These are phyloP conservation scores for Theocolax elegans DNA, from an alignment of 1,140 invertebrate genomes.

Conservation along the genomic window DNA sequence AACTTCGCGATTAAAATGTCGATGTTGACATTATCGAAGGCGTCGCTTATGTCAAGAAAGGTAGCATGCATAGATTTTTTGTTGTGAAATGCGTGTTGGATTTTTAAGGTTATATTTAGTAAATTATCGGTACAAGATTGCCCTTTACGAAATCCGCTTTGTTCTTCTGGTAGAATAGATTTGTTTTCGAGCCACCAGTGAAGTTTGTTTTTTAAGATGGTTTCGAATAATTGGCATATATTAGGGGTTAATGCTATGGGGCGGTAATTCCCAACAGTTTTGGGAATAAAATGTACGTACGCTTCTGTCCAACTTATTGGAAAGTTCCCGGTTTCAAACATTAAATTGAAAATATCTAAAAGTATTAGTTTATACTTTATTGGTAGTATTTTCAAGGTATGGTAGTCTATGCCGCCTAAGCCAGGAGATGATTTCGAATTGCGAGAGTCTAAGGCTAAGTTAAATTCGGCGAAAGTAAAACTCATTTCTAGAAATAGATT, in stretches of 20 bases:
- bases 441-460: background rate
- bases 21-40: constrained; percentile 1
- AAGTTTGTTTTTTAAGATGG: background rate
- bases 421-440: background rate
- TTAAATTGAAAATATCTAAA: constrained; percentile 33
- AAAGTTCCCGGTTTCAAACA: background rate
- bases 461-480: constrained; percentile 12
- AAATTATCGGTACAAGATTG: background rate
- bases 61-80: background rate
- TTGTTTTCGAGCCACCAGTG: constrained; percentile 6
- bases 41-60: background rate
- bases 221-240: constrained; percentile 32
- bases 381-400: background rate
- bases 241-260: constrained; percentile 41
- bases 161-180: background rate
- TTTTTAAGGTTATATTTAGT: background rate
- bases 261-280: constrained; percentile 23
- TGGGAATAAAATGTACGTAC: constrained; percentile 24
- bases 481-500: background rate
- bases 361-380: constrained; percentile 21
- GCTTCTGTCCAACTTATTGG: constrained; percentile 12
- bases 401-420: background rate
- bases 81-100: background rate
- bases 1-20: background rate
- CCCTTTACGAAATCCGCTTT: constrained; percentile 18